A percentile compares a stretch with the other conserved stretches of the same genome.
Evolutionary conservation across 2,888 invertebrate species (phyloP).

Genomic region (Steromphala cineraria): DNA sequence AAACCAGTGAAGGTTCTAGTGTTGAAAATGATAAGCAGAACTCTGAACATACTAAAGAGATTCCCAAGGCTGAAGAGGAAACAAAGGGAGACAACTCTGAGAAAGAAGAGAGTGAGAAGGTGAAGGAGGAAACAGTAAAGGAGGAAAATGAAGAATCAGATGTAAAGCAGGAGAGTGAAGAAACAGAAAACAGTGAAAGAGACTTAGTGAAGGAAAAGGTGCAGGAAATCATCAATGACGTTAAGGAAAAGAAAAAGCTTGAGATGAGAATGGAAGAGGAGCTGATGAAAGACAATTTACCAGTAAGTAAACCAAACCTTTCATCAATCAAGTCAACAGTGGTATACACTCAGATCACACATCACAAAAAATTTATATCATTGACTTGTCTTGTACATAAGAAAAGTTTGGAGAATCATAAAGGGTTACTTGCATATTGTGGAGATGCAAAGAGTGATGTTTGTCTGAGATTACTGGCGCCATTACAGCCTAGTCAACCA

Average conservation of each 20-base stretch:
- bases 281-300: constrained; percentile 7
- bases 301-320: background rate
- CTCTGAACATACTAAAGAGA: constrained; percentile 16
- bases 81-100: constrained; percentile 30
- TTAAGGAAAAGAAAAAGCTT: background rate
- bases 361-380: too few relatives aligned
- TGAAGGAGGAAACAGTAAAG: constrained; percentile 28
- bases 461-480: too few relatives aligned
- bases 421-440: too few relatives aligned
- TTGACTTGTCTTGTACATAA: too few relatives aligned
- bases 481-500: too few relatives aligned
- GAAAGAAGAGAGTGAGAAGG: constrained; percentile 28
- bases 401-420: too few relatives aligned
- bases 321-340: too few relatives aligned
- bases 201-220: constrained; percentile 8
- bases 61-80: constrained; percentile 14
- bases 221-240: constrained; percentile 7
- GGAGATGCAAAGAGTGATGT: too few relatives aligned
- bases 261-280: background rate
- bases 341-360: too few relatives aligned
- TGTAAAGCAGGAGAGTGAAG: background rate
- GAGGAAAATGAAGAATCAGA: constrained; percentile 28
- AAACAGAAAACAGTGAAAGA: background rate
- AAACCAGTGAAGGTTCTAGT: constrained; percentile 75
- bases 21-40: constrained; percentile 36